Base-by-base conservation (phyloP, 2,113 vertebrate genomes). In the Salvelinus alpinus region DNA sequence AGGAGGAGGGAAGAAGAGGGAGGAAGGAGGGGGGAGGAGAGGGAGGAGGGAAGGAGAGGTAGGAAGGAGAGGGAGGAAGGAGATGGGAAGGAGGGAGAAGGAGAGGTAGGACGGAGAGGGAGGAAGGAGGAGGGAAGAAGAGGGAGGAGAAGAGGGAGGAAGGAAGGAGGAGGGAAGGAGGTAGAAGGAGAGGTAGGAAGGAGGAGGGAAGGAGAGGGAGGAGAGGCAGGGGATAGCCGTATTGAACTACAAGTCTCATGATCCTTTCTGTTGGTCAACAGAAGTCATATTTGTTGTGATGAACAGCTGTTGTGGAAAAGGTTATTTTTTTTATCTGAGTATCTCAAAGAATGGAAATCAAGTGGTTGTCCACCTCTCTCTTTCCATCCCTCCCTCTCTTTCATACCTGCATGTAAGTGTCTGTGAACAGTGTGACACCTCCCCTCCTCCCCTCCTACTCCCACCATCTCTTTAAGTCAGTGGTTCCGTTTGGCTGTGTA, bases 401-500 rank as follows among this genome's bases (percentile, higher is more conserved):
- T 38, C 38, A 38, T 44, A 44, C 38, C 38, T 44, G 38, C 38
- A 11, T 44, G 5, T 54, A 14, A 18, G 14, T 54, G 5, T 54
- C 51, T 54, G 12, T 73, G 64, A 27, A 71, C 59, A 18, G 54
- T 60, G 25, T 31, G 31, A 29, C 54, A 48, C 71, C 71, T 72
- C 57, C 11, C 22, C 64, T 80, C 2, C 44, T 80, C 1, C 48
- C 31, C 72, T 71, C 29, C 44, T 31, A 62, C 38, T 11, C n/a
- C 48, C 44, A 34, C 47, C 1, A 27, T 24, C 60, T 44, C 54
- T n/a, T 54, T 62, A 12, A 72, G 48, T 74, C 69, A 80, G 80
- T 76, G 57, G 67, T 72, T 81, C 68, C 65, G 60, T 80, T 81
- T 82, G 76, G 70, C 80, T 62, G 75, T 79, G 78, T 84, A 84